Base-by-base conservation (phyloP, 92 coral and sea anemone genomes). In the Epizoanthus stellaris region DNA sequence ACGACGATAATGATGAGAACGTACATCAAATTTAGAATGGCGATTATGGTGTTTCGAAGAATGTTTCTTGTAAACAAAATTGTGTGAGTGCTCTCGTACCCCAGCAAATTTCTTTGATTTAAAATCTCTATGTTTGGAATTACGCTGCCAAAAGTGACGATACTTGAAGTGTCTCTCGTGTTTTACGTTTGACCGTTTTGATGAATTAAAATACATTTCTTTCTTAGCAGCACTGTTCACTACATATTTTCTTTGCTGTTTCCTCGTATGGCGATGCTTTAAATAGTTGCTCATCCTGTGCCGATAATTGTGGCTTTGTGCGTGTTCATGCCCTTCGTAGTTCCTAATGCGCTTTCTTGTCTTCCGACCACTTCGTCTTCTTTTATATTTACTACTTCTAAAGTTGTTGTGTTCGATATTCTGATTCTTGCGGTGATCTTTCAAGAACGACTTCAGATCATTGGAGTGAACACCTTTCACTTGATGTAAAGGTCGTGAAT, bases 401-500 rank as follows among this genome's bases (percentile, higher is more conserved):
- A 34, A 59, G 12, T 42, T 36, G 14, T n/a, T 62, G 53, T 79
- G 59, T 42, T 45, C 14, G 1, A 58, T 12, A 5, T 40, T 62
- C 49, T 43, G 64, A 62, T 16, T 39, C 12, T 39, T 62, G 61
- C 19, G 72, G 6, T 63, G 67, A 43, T 53, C 13, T 62, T 63
- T 79, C 21, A 79, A 79, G 52, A 79, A 62, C 7, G 59, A 40
- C 65, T 4, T 42, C 54, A 79, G 34, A 58, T 79, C 83, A 1
- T 21, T 62, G 23, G 71, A 61, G 45, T 79, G 64, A 11, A 11
- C 42, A 12, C 40, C 16, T 3, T 25, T 62, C 61, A 63, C 42
- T 15, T 70, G 83, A 21, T 12, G 83, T 5, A 43, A 21, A 16
- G 60, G 45, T 16, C 34, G 67, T 79, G 34, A 63, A 21, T 45